Conservation (phyloP, 2,797 vertebrate genomes). For the Chelidonichthys spinosus region DNA sequence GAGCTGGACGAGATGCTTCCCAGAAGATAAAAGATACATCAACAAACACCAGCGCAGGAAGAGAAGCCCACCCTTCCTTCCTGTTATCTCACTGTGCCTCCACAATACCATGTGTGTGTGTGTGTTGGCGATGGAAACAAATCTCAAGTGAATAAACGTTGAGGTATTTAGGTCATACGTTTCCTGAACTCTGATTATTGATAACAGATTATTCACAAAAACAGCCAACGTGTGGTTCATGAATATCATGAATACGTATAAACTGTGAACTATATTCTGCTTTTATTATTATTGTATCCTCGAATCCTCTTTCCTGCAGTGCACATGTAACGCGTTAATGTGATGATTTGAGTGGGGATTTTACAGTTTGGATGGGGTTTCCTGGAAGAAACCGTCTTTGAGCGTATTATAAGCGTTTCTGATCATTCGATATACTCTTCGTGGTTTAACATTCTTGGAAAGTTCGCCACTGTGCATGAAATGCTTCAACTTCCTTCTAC, state of each 20-base stretch:
- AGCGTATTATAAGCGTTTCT: not conserved
- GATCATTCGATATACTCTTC: not conserved
- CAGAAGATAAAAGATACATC: constrained; percentile 81
- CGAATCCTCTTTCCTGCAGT: constrained; percentile 9
- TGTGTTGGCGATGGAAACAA: constrained; percentile 28
- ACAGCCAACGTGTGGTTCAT: constrained; percentile 15
- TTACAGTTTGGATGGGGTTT: not conserved
- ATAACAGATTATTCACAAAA: constrained; percentile 42
- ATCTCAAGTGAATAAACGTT: constrained; percentile 22
- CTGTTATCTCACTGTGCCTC: constrained; percentile 72
- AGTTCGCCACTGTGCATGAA: not conserved
- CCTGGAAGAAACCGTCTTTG: not conserved
- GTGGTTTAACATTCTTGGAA: not conserved
- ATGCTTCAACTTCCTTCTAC: not conserved
- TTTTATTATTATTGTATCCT: constrained; percentile 33
- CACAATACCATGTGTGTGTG: constrained; percentile 14
- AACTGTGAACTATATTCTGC: not conserved
- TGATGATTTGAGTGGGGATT: not conserved
- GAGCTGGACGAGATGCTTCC: constrained; percentile 70
- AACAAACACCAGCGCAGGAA: constrained; percentile 76
- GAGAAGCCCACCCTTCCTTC: constrained; percentile 77
- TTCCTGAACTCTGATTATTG: constrained; percentile 49
- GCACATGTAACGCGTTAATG: not conserved
- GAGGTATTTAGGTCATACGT: constrained; percentile 32
- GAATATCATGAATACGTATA: constrained; percentile 27